Evolutionary conservation across 2,888 invertebrate genomes (phyloP).

Genomic region (Sinohyriopsis cumingii): DNA sequence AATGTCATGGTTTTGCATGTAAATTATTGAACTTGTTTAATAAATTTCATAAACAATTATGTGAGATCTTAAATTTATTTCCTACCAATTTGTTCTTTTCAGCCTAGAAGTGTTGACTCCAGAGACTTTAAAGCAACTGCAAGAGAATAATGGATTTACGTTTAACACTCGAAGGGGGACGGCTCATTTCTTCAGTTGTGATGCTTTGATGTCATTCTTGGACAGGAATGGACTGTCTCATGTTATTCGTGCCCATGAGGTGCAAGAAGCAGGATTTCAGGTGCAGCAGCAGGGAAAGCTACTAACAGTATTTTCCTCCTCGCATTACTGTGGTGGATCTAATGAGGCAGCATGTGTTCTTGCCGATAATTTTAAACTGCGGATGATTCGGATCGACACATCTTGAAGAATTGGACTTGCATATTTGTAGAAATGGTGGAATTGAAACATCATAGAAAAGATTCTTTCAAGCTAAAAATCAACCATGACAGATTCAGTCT

Average conservation of each 20-base stretch:
- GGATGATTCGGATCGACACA: constrained; percentile 79
- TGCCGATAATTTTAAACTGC: constrained; percentile 79
- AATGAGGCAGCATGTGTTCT: constrained; percentile 84
- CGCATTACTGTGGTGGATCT: constrained; percentile 81
- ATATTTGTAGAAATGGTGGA: not conserved
- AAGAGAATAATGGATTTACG: constrained; percentile 77
- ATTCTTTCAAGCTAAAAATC: too few relatives aligned
- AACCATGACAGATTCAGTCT: too few relatives aligned
- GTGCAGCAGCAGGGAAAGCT: constrained; percentile 81
- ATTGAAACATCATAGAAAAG: too few relatives aligned
- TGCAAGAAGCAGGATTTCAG: constrained; percentile 82
- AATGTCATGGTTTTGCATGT: too few relatives aligned
- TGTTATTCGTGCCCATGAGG: constrained; percentile 83
- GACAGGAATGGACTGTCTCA: constrained; percentile 80
- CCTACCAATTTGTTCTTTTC: constrained; percentile 15
- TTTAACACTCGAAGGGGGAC: constrained; percentile 81
- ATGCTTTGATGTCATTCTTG: constrained; percentile 81
- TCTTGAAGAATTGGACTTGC: constrained; percentile 44
- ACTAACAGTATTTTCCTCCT: constrained; percentile 84
- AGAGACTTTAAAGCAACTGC: constrained; percentile 61
- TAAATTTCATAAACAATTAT: too few relatives aligned
- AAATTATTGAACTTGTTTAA: too few relatives aligned
- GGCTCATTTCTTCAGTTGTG: constrained; percentile 81
- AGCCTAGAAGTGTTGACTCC: constrained; percentile 60
- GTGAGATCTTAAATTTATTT: not conserved